A percentile compares a stretch with the other conserved stretches of the same genome.
Conservation (phyloP, 2,113 vertebrate species). For the human (Homo sapiens) region GRCh38 chr1:37862001-37862500, state of each 20-base stretch:
- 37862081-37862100: constrained; percentile 50
- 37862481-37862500: not conserved
- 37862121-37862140: constrained; percentile 26
- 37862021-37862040: not conserved
- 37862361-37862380: constrained; percentile 89
- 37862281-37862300: not conserved
- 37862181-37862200: constrained; percentile 28
- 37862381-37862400: constrained; percentile 76
- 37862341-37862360: constrained; percentile 94
- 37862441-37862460: constrained; percentile 14
- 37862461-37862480: constrained; percentile 6
- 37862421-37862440: constrained; percentile 90
- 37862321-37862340: constrained; percentile 87
- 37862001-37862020: too few relatives aligned
- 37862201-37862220: constrained; percentile 30
- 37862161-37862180: too few relatives aligned
- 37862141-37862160: not conserved
- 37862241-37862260: constrained; percentile 6
- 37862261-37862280: constrained; percentile 14
- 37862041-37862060: constrained; percentile 26
- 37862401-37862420: constrained; percentile 90
- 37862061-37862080: constrained; percentile 63
- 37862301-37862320: constrained; percentile 59
- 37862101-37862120: constrained; percentile 49
- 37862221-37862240: not conserved